Base-by-base conservation (phyloP, 1,140 invertebrate species). In the Apis florea region DNA sequence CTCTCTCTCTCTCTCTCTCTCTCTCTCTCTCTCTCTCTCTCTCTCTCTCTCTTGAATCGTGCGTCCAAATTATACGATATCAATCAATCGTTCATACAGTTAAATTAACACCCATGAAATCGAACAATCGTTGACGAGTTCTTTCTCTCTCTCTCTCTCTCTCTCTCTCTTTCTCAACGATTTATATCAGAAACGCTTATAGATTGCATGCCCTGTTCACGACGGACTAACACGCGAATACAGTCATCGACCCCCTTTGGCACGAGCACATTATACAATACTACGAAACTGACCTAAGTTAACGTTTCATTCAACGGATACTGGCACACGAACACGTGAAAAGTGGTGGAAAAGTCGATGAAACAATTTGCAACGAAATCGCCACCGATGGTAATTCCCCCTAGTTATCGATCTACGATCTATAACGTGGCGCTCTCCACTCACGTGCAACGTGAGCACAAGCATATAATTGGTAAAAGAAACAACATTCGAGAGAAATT, bases 201-300 rank as follows among this genome's bases (percentile, higher is more conserved):
- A 85, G 87, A 90, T 91, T 89, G 85, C 67, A 83, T 83, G 71
- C 64, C 56, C 80, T 81, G 83, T 90, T 92, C 89, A 92, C 87
- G 91, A 91, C 86, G 87, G 83, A 85, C 87, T 89, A 82, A 85
- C 92, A 92, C 91, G 92, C 92, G 88, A 92, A 89, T 90, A 87
- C 87, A 91, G 91, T 91, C 91, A 89, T 92, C 91, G 91, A 92
- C 91, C 91, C 85, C 83, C 63, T 79, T 75, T 84, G 82, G 31
- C 61, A 79, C 76, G 78, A 79, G 63, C 85, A 78, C 76, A 67
- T 88, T 88, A 85, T 86, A 90, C 85, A 91, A 91, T 90, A 87
- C 86, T 73, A 87, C 70, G 77, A 89, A 89, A 91, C 88, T 92
- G 86, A 90, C 90, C 90, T 90, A 85, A 85, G 85, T 84, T 84